Base-by-base conservation (phyloP, 2,797 vertebrate species). In the Gadopsis bispinosus region DNA sequence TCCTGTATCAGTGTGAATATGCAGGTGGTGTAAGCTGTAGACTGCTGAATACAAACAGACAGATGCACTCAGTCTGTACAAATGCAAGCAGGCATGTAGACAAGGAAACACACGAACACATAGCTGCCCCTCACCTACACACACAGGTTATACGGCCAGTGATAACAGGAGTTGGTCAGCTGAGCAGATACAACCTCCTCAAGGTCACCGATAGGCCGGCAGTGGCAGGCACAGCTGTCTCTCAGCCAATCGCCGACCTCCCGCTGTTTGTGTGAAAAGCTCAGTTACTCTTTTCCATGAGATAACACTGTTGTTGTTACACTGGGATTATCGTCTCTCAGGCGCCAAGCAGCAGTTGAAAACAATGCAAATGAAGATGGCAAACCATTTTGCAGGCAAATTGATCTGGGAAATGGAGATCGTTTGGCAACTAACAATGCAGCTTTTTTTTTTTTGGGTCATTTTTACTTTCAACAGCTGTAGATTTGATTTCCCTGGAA, bases 251-350 rank as follows among this genome's bases (percentile, higher is more conserved):
- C 51, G 37, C 39, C 11, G 58, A 22, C 79, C 83, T 68, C 60
- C 66, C 22, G 53, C 22, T 77, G 75, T 81, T 74, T 79, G 77
- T 76, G 50, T 78, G 70, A 84, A 85, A 83, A 35, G 45, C 58
- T 37, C 73, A 58, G 35, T 87, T 87, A 81, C 81, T 84, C 75
- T 88, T 90, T 92, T 86, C 69, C 65, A 68, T 61, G 81, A 79
- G 87, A 88, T 88, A 88, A 91, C 58, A 1, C 19, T 5, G 17
- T 45, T 61, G 82, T 83, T 84, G n/a, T n/a, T n/a, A 74, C 59
- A 58, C 69, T n/a, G 55, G 77, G 80, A 77, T 87, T 72, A 83
- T 87, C 73, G 73, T 26, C 37, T 72, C 79, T 56, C 61, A 41
- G 65, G 58, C 79, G 71, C 62, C 76, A 54, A 67, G 73, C 73